Base-by-base conservation (phyloP, 2,888 invertebrate genomes). In the Conops quadrifasciatus region DNA sequence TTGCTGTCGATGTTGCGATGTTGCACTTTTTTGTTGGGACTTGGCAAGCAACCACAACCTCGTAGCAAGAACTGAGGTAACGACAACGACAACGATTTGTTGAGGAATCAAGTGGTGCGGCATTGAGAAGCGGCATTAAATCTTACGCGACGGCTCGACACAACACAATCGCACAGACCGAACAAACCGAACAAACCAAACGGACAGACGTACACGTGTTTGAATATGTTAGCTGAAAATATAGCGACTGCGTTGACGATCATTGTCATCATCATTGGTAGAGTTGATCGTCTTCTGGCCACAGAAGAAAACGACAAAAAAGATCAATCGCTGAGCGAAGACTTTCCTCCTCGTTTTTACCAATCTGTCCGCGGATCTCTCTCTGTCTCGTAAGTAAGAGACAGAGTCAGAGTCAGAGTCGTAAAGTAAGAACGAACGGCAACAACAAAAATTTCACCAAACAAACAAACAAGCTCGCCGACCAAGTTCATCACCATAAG, bases 161-260 rank as follows among this genome's bases (percentile, higher is more conserved):
- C 30, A 53, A 49, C 16, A 60, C 49, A 43, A 16, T 43, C 45
- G 13, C 16, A 67, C 45, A 26, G n/a, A 51, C 19, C 47, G 21
- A 13, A 59, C 47, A 26, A n/a, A 24, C n/a, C n/a, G n/a, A n/a
- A n/a, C n/a, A n/a, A n/a, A n/a, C n/a, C n/a, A n/a, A n/a, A n/a
- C 62, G 2, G 56, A 19, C 56, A 24, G 62, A 67, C 60, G 30
- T 45, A 51, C 62, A 62, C 60, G 51, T 62, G 51, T 62, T 68
- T 68, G 62, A 62, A 62, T 60, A 62, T 62, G 51, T 67, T 49
- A n/a, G n/a, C n/a, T n/a, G n/a, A n/a, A n/a, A n/a, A n/a, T 47
- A 59, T 28, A 13, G 47, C 30, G 60, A 28, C 30, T 30, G 16
- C 45, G 26, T 1, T 49, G 30, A 30, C 24, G 68, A 68, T 68